Evolutionary conservation across 2,888 invertebrate species (phyloP).

Genomic region (Steinernema carpocapsae): DNA sequence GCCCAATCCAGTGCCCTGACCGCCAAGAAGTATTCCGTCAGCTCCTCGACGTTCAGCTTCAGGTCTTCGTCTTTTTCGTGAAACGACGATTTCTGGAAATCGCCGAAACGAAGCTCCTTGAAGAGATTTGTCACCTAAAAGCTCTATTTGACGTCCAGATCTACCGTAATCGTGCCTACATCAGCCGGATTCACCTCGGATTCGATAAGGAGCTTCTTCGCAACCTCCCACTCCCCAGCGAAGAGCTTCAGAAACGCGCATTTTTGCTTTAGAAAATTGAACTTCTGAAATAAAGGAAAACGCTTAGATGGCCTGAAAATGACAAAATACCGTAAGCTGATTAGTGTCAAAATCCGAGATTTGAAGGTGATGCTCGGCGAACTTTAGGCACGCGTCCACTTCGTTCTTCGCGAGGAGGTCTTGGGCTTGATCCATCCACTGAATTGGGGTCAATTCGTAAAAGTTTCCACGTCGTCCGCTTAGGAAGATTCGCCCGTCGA

Average conservation of each 20-base stretch:
- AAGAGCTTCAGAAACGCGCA: background rate
- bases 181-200: background rate
- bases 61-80: background rate
- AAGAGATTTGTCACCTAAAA: background rate
- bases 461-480: slow-evolving; percentile 11
- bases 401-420: slow-evolving; percentile 1
- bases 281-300: background rate
- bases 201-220: slow-evolving; percentile 8
- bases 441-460: slow-evolving; percentile 2
- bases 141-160: too few relatives aligned
- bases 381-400: background rate
- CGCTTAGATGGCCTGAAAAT: background rate
- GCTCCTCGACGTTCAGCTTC: background rate
- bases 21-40: background rate
- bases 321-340: slow-evolving; percentile 13
- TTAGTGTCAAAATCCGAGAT: slow-evolving; percentile 9
- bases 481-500: slow-evolving; percentile 14
- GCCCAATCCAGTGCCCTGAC: background rate
- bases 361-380: slow-evolving; percentile 20
- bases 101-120: background rate
- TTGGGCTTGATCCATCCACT: slow-evolving; percentile 29
- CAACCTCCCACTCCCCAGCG: background rate
- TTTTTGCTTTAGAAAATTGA: background rate
- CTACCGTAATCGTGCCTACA: too few relatives aligned
- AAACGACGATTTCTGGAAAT: background rate